Evolutionary conservation across 2,888 invertebrate genomes (phyloP), one percentile per base, ranked within the genome.

Genomic region (Exocentrus adspersus): DNA sequence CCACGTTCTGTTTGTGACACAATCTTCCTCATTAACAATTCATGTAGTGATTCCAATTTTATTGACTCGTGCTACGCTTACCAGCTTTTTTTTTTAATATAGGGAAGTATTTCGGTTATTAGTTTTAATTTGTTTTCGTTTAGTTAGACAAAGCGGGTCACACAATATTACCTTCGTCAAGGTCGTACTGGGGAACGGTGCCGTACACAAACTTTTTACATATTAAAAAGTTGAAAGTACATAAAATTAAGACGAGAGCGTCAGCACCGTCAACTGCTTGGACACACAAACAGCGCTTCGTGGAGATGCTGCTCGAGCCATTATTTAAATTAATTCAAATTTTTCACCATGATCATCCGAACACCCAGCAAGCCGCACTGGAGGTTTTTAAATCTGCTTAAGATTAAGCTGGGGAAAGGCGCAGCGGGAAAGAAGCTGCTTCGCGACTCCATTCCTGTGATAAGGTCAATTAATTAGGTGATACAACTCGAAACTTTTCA

Each of bases 281-380:
- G n/a, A n/a, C n/a, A 37, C 5, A 37, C 37, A 37, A 37, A 37
- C 37, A 2, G 12, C 10, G 9, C 19, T 41, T 21, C 6, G 37
- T 19, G 19, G 20, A 24, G 24, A 53, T 53, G 14, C 53, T 14
- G 21, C 42, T 53, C 12, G 14, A 41, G 10, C 41, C 10, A 41
- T 53, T 53, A 53, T 53, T 53, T 41, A 53, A 42, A 53, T 53
- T 53, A 42, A 53, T 53, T 37, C 16, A 41, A 42, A 41, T 53
- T 53, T 53, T 53, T 53, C 20, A 16, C 24, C 21, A 24, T 41
- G 41, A 53, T 53, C 53, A 41, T 42, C 41, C n/a, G 5, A 21
- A 12, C 10, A n/a, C 9, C n/a, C 2, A 12, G 37, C n/a, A 12
- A n/a, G 37, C 14, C 37, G 37, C 37, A 12, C 4, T 12, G 14